Percentiles rank a stretch among this genome's conserved stretches.
Evolutionary conservation across 2,797 vertebrate genomes (phyloP).

Genomic region (Phrynocephalus forsythii): DNA sequence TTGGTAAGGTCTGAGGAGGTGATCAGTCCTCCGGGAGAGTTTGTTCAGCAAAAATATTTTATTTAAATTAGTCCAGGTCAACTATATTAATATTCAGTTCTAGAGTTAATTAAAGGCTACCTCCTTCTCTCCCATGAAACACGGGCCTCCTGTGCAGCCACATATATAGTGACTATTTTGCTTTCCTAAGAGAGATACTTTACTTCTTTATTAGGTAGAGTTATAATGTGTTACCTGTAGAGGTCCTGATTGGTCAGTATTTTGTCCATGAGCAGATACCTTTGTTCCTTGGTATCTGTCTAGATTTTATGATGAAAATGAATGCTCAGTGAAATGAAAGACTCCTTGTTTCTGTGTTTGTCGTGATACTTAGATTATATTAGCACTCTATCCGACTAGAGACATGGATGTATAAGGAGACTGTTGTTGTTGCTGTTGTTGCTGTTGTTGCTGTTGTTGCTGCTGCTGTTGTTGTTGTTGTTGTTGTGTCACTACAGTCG

Average conservation of each 20-base stretch:
- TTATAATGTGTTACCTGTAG: not conserved
- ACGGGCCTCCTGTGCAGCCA: too few relatives aligned
- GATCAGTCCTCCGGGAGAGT: not conserved
- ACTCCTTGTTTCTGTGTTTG: not conserved
- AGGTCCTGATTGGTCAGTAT: not conserved
- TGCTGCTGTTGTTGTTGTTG: too few relatives aligned
- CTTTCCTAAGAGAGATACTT: not conserved
- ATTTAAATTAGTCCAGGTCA: not conserved
- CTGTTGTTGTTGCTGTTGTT: not conserved
- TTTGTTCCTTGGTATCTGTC: not conserved
- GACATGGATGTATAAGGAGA: conserved; percentile 18
- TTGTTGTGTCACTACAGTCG: too few relatives aligned
- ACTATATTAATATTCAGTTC: not conserved
- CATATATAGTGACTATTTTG: not conserved
- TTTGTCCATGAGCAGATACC: too few relatives aligned
- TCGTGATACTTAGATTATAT: conserved; percentile 1
- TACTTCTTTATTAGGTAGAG: not conserved
- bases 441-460: too few relatives aligned
- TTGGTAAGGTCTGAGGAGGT: not conserved
- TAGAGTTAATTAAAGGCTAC: not conserved
- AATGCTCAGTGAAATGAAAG: not conserved
- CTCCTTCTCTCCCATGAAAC: too few relatives aligned
- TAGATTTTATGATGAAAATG: conserved; percentile 6
- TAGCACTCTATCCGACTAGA: not conserved
- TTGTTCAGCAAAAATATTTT: not conserved